Base-by-base conservation (phyloP, 2,113 vertebrate species). In the Mesocricetus auratus region DNA sequence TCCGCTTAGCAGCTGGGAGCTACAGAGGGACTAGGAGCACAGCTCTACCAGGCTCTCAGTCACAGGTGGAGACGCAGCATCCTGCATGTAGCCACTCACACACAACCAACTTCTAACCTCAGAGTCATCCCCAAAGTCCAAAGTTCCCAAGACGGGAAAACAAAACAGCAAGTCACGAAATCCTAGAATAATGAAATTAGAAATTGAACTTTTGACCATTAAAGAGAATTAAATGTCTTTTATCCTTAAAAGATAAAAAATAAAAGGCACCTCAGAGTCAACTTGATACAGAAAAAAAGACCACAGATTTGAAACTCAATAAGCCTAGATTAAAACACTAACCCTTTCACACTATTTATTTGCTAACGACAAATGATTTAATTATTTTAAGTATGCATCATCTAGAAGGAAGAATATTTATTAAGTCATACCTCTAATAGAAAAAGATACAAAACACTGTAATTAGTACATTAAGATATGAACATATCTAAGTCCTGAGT, bases 121-220 rank as follows among this genome's bases (percentile, higher is more conserved):
- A 79, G 56, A 94, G 21, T 82, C 95, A 94, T 64, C 53, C n/a
- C n/a, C n/a, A n/a, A n/a, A 90, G 50, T n/a, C n/a, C 4, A 17
- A 94, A 29, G 73, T 81, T 94, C 86, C 81, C 83, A 89, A 92
- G 95, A 89, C 56, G 79, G 22, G 50, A 90, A 50, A 89, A 91
- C 31, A 88, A 7, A 62, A 75, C 13, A 82, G 15, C 89, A 83
- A 95, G 79, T 89, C 66, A 96, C 1, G 16, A 93, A 82, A 86
- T 91, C n/a, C 64, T 90, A 87, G 69, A 68, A 95, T 91, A 92
- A 95, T 64, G 53, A 92, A 92, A 94, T 73, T 88, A 86, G 58
- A 78, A 73, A 66, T n/a, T 90, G 58, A 95, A 96, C 42, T 31
- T 93, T 58, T 4, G n/a, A 50, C 56, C 50, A 77, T 66, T 82